Conservation (phyloP, 1,140 invertebrate genomes). For the Bradysia coprophila region DNA sequence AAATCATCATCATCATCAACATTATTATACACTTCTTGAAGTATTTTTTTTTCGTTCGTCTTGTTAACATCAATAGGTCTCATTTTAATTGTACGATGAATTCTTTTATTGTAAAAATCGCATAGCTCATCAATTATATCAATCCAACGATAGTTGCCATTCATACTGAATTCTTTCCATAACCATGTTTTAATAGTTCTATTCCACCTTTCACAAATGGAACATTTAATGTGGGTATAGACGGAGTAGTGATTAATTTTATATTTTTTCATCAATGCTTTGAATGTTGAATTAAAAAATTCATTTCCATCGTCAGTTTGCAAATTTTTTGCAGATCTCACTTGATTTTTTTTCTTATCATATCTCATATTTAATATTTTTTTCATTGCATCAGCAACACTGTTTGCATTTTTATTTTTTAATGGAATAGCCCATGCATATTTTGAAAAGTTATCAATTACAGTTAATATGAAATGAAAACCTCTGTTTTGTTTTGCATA, state of each 20-base stretch:
- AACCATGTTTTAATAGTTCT: conserved; percentile 26
- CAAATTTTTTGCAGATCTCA: conserved; percentile 16
- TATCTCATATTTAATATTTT: conserved; percentile 15
- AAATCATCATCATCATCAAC: no score
- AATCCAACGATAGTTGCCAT: conserved; percentile 22
- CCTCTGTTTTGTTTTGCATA: conserved; percentile 19
- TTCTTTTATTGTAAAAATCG: conserved; percentile 22
- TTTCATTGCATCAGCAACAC: conserved; percentile 13
- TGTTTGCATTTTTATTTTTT: conserved; percentile 24
- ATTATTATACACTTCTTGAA: conserved; percentile 7
- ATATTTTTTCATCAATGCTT: conserved; percentile 13
- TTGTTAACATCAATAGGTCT: conserved; percentile 17
- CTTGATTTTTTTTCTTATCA: no score
- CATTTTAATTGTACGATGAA: conserved; percentile 23
- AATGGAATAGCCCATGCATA: conserved; percentile 24
- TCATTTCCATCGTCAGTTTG: conserved; percentile 14
- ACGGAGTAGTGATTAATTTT: conserved; percentile 25
- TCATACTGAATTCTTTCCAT: conserved; percentile 24
- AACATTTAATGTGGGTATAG: conserved; percentile 24
- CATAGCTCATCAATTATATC: conserved; percentile 18
- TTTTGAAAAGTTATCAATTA: conserved; percentile 28
- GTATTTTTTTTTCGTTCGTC: conserved; percentile 12
- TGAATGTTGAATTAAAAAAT: conserved; percentile 16
- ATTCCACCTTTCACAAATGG: conserved; percentile 26
- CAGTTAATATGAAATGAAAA: conserved; percentile 24